A percentile compares a stretch with the other conserved stretches of the same genome.
phyloP scores from a whole-genome alignment of 37 sponge, comb jelly and placozoan species.

The Beroe ovata region DNA sequence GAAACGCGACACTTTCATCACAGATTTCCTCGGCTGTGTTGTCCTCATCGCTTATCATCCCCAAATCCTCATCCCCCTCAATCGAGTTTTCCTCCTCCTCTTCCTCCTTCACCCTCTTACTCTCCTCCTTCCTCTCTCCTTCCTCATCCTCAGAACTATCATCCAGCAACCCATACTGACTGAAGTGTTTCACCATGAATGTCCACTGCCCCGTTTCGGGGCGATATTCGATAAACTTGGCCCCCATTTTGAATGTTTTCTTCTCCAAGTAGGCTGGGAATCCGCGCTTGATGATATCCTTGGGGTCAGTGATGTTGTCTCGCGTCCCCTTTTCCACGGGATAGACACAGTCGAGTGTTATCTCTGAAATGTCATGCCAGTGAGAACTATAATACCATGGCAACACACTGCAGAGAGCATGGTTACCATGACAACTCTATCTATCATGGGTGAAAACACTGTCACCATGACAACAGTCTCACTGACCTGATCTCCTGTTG shows the following conservation, averaged over 20 bases:
- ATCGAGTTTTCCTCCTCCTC: conserved; percentile 38
- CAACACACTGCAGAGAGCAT: too few species aligned
- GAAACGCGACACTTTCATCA: neutral
- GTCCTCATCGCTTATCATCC: conserved; percentile 10
- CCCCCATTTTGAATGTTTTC: conserved; percentile 67
- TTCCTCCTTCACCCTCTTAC: conserved; percentile 25
- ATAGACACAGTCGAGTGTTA: conserved; percentile 49
- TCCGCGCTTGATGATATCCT: conserved; percentile 35
- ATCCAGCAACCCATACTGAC: conserved; percentile 49
- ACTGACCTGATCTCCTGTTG: conserved; percentile 43
- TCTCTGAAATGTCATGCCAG: conserved; percentile 62
- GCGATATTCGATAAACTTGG: conserved; percentile 37
- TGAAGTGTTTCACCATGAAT: conserved; percentile 67
- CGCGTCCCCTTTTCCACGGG: conserved; percentile 36
- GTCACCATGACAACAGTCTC: too few species aligned
- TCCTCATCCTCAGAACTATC: conserved; percentile 26
- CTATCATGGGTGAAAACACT: too few species aligned
- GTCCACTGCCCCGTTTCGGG: conserved; percentile 63
- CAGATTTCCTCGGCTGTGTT: neutral
- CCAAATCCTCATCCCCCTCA: conserved; percentile 8
- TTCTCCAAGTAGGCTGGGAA: conserved; percentile 59
- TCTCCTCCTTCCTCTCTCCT: conserved; percentile 1
- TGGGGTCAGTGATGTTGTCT: conserved; percentile 48
- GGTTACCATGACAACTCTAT: too few species aligned
- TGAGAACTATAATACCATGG: too few species aligned